Conservation (phyloP, 2,113 vertebrate species). For the Zosterops japonicus region DNA sequence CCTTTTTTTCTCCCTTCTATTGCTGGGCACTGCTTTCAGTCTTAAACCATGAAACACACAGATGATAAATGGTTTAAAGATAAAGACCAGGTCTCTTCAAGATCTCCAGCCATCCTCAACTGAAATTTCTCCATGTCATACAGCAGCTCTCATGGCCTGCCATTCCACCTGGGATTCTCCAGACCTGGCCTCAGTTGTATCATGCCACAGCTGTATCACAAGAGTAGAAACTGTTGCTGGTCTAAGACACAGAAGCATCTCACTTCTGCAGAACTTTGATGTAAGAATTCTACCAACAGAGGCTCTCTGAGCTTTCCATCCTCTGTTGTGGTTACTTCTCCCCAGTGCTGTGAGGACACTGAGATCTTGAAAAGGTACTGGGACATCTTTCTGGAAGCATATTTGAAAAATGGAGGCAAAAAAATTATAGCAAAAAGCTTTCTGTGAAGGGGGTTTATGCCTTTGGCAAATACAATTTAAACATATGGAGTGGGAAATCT, state of each 20-base stretch:
- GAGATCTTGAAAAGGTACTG: background rate
- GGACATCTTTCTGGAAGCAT: background rate
- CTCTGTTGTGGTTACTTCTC: background rate
- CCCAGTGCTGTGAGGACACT: background rate
- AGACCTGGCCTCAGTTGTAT: background rate
- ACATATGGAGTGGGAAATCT: background rate
- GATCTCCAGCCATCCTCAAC: background rate
- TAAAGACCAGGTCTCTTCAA: background rate
- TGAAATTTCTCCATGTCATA: background rate
- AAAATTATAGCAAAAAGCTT: background rate
- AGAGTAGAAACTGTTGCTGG: background rate
- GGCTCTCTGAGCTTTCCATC: background rate
- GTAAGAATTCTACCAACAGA: background rate
- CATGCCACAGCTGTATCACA: background rate
- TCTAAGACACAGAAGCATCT: background rate
- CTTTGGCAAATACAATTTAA: background rate
- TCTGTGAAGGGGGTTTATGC: background rate
- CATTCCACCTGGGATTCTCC: background rate
- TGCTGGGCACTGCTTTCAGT: background rate
- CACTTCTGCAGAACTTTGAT: background rate
- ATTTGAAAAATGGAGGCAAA: background rate
- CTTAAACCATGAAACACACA: background rate
- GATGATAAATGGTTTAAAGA: background rate
- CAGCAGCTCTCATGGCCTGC: background rate
- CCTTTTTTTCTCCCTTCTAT: background rate